These are phyloP conservation scores for Platycheirus rosarum DNA, from an alignment of 2,888 invertebrate species.

Conservation along the genomic window DNA sequence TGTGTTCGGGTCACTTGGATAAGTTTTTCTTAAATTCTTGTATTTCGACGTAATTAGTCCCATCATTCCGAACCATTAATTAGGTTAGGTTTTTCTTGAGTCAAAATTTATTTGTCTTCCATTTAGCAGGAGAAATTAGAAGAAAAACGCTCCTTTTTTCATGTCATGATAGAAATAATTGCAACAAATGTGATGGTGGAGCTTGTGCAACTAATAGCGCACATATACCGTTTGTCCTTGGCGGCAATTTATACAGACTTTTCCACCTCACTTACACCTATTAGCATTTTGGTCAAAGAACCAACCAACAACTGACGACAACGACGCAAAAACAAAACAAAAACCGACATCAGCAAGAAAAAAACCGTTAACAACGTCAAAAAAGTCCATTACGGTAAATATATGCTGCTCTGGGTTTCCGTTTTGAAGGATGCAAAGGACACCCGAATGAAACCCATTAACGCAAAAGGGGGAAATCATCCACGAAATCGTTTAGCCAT, in stretches of 20 bases:
- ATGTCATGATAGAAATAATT: slow-evolving; percentile 50
- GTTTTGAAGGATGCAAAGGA: slow-evolving; percentile 58
- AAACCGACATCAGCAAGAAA: slow-evolving; percentile 1
- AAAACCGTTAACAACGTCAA: slow-evolving; percentile 35
- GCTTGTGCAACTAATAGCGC: slow-evolving; percentile 50
- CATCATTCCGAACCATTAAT: slow-evolving; percentile 69
- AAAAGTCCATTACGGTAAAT: slow-evolving; percentile 49
- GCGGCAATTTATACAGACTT: slow-evolving; percentile 40
- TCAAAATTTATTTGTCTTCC: slow-evolving; percentile 30
- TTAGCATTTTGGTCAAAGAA: slow-evolving; percentile 43
- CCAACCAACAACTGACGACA: slow-evolving; percentile 13
- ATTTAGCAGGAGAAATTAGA: not conserved
- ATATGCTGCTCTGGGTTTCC: slow-evolving; percentile 24
- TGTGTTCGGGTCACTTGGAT: slow-evolving; percentile 29
- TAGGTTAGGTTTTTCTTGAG: slow-evolving; percentile 42
- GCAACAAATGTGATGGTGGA: slow-evolving; percentile 34
- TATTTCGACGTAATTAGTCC: slow-evolving; percentile 59
- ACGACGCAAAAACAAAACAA: slow-evolving; percentile 8
- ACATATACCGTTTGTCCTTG: slow-evolving; percentile 22
- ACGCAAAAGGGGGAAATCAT: slow-evolving; percentile 46
- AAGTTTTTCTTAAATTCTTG: slow-evolving; percentile 42
- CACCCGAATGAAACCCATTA: slow-evolving; percentile 52
- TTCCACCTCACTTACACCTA: slow-evolving; percentile 50
- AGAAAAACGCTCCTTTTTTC: slow-evolving; percentile 29
- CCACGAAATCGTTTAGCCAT: slow-evolving; percentile 64